Evolutionary conservation across 2,888 invertebrate genomes (phyloP).

Genomic region (Catocala fraxini): DNA sequence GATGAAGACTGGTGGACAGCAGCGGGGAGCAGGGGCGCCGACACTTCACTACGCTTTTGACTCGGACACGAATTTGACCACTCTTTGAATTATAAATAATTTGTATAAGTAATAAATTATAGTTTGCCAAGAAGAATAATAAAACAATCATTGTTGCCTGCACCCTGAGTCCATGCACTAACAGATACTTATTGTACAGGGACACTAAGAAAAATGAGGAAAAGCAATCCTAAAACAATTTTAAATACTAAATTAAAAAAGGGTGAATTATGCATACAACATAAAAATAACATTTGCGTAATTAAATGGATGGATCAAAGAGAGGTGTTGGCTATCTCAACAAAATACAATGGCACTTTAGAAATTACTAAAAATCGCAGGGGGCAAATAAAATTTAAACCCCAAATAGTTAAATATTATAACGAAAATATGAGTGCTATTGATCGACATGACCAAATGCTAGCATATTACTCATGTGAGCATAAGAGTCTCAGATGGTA

Average conservation of each 20-base stretch:
- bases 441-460: constrained; percentile 20
- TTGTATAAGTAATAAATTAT: too few species aligned
- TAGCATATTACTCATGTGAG: constrained; percentile 18
- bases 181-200: constrained; percentile 12
- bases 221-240: constrained; percentile 29
- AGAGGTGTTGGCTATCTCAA: constrained; percentile 9
- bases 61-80: too few species aligned
- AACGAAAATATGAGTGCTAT: constrained; percentile 12
- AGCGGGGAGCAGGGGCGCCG: too few species aligned
- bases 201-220: constrained; percentile 23
- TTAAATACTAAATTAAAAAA: constrained; percentile 11
- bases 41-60: too few species aligned
- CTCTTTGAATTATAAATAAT: too few species aligned
- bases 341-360: too few species aligned
- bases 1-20: too few species aligned
- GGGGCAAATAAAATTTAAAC: too few species aligned
- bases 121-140: too few species aligned
- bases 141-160: too few species aligned
- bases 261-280: constrained; percentile 12
- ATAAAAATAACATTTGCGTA: constrained; percentile 11
- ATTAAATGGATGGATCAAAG: constrained; percentile 11
- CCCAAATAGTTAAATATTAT: background rate
- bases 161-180: too few species aligned
- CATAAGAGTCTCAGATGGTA: constrained; percentile 20
- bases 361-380: too few species aligned